Evolutionary conservation across 2,113 vertebrate genomes (phyloP).

Genomic region (Alligator sinensis): DNA sequence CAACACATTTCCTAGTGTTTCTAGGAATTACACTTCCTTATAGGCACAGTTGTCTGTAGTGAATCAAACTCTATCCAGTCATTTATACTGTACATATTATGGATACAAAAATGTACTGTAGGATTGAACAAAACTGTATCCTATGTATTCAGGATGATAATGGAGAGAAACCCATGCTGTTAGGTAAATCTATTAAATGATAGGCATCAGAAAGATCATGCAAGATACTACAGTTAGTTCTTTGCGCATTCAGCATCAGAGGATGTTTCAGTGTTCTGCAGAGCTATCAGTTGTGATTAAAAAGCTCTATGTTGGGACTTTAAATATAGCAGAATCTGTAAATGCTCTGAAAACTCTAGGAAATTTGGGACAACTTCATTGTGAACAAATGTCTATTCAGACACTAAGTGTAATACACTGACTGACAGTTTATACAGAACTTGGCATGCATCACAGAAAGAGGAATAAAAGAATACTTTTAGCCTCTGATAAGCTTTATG

Average conservation of each 20-base stretch:
- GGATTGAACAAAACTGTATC: neutral
- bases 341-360: slow-evolving; percentile 40
- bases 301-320: slow-evolving; percentile 53
- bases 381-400: slow-evolving; percentile 69
- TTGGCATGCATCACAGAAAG: slow-evolving; percentile 53
- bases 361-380: slow-evolving; percentile 61
- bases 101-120: neutral
- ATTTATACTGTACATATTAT: neutral
- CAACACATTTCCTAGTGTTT: neutral
- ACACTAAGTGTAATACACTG: slow-evolving; percentile 32
- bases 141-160: neutral
- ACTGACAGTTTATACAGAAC: slow-evolving; percentile 53
- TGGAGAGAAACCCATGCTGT: neutral
- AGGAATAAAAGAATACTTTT: slow-evolving; percentile 72
- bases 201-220: neutral
- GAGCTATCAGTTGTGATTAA: slow-evolving; percentile 8
- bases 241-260: slow-evolving; percentile 32
- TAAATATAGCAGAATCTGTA: slow-evolving; percentile 45
- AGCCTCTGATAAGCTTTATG: slow-evolving; percentile 56
- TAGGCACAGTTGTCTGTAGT: neutral
- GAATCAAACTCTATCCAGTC: neutral
- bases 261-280: slow-evolving; percentile 1
- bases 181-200: slow-evolving; percentile 17
- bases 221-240: neutral
- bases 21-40: neutral